Evolutionary conservation across 1,140 invertebrate species (phyloP).

Genomic region (Hirudo medicinalis): DNA sequence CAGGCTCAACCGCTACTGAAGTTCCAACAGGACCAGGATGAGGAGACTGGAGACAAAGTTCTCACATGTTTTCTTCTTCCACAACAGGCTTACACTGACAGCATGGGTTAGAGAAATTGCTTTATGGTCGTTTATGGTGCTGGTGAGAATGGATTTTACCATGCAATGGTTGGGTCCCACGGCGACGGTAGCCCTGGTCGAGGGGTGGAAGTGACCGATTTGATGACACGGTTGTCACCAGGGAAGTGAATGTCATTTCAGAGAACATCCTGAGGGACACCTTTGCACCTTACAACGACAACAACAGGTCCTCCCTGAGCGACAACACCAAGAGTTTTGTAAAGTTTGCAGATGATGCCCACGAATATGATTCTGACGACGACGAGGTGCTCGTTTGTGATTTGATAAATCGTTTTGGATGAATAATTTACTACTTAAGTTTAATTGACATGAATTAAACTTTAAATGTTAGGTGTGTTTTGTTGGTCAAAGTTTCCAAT

Average conservation of each 20-base stretch:
- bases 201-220: no score
- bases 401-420: not conserved
- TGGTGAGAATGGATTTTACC: not conserved
- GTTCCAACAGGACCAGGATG: conserved; percentile 85
- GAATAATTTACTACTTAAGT: no score
- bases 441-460: no score
- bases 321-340: conserved; percentile 24
- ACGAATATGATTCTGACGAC: conserved; percentile 21
- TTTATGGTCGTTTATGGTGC: conserved; percentile 61
- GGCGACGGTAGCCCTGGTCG: no score
- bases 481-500: no score
- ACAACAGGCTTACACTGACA: conserved; percentile 54
- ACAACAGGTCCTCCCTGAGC: conserved; percentile 27
- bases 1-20: conserved; percentile 95
- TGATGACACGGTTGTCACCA: no score
- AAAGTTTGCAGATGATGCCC: conserved; percentile 21
- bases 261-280: conserved; percentile 39
- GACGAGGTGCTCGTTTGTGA: conserved; percentile 10
- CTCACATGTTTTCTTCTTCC: conserved; percentile 96
- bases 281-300: conserved; percentile 28
- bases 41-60: conserved; percentile 75
- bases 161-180: no score
- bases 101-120: conserved; percentile 52
- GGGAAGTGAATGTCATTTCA: conserved; percentile 20
- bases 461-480: no score